Percentiles rank a stretch among this genome's conserved stretches.
These are phyloP conservation scores for Orthonychiurus folsomi DNA, from an alignment of 2,888 invertebrate species.

Conservation along the genomic window DNA sequence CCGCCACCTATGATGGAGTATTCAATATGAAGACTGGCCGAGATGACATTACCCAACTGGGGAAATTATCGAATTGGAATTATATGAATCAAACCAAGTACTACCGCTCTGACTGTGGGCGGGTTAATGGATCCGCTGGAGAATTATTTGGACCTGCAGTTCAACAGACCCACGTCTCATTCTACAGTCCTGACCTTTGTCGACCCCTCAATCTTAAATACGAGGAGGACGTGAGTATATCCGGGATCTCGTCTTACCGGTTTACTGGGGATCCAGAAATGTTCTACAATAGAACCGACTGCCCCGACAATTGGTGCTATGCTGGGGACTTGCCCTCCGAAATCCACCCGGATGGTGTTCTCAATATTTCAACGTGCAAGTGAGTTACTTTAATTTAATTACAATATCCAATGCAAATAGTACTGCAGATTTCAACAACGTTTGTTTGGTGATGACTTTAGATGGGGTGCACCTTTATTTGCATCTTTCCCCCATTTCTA, in stretches of 20 bases:
- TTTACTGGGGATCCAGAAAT: constrained; percentile 55
- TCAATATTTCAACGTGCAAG: constrained; percentile 62
- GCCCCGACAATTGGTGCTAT: constrained; percentile 58
- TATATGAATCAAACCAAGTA: constrained; percentile 51
- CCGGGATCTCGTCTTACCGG: constrained; percentile 53
- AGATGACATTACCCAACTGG: constrained; percentile 55
- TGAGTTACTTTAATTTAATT: constrained; percentile 14
- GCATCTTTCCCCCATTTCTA: constrained; percentile 73
- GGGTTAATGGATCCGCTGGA: constrained; percentile 63
- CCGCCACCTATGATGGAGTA: constrained; percentile 60
- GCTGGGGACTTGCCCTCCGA: constrained; percentile 45
- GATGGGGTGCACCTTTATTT: constrained; percentile 71
- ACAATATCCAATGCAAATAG: background rate
- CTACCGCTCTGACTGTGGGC: constrained; percentile 57
- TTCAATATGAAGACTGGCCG: constrained; percentile 67
- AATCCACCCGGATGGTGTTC: constrained; percentile 50
- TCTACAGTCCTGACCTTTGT: constrained; percentile 70
- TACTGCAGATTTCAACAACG: background rate
- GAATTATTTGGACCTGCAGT: constrained; percentile 66
- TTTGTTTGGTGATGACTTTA: constrained; percentile 14
- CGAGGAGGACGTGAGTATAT: constrained; percentile 50
- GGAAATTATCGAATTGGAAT: constrained; percentile 65
- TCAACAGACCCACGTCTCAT: constrained; percentile 50
- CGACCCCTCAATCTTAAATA: constrained; percentile 53
- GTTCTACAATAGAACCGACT: constrained; percentile 62